Conservation (phyloP, 2,113 vertebrate genomes). For the Poeciliopsis occidentalis region DNA sequence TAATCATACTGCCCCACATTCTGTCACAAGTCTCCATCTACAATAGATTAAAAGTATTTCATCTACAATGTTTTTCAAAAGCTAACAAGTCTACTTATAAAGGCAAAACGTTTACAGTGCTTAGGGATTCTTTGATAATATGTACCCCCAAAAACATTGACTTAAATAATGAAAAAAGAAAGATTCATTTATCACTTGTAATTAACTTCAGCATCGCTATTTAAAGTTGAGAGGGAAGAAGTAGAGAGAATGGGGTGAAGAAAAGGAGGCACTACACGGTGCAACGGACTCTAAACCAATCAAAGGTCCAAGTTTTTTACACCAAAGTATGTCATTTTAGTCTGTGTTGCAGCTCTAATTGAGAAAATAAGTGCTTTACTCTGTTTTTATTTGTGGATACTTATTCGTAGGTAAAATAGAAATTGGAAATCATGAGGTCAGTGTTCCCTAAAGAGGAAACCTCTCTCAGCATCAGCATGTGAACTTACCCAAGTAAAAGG, state of each 20-base stretch:
- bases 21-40: slow-evolving; percentile 3
- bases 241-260: slow-evolving; percentile 37
- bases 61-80: slow-evolving; percentile 37
- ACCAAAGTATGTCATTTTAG: slow-evolving; percentile 30
- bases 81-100: slow-evolving; percentile 31
- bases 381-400: not conserved
- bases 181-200: slow-evolving; percentile 26
- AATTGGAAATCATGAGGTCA: too few species aligned
- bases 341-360: slow-evolving; percentile 24
- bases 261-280: slow-evolving; percentile 76
- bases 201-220: slow-evolving; percentile 28
- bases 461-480: too few species aligned
- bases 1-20: slow-evolving; percentile 14
- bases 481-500: too few species aligned
- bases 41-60: not conserved
- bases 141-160: slow-evolving; percentile 55
- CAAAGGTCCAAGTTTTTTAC: slow-evolving; percentile 46
- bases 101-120: slow-evolving; percentile 43
- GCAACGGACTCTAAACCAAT: slow-evolving; percentile 46
- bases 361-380: slow-evolving; percentile 36
- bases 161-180: slow-evolving; percentile 14
- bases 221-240: slow-evolving; percentile 24
- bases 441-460: too few species aligned
- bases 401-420: not conserved
- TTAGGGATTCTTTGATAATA: slow-evolving; percentile 55